Evolutionary conservation across 2,888 invertebrate species (phyloP).

Genomic region (Myathropa florea): DNA sequence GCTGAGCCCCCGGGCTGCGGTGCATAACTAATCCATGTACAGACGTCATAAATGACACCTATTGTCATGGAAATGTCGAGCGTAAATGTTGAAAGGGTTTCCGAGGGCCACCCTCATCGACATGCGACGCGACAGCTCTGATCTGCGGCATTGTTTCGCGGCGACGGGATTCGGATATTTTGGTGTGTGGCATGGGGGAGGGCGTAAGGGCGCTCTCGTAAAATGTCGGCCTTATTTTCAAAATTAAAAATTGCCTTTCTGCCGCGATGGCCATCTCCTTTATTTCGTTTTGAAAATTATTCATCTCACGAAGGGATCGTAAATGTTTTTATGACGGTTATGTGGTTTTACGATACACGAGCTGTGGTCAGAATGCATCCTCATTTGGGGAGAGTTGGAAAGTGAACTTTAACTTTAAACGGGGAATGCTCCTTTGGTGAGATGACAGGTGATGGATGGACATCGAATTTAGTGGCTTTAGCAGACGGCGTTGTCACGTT

Average conservation of each 20-base stretch:
- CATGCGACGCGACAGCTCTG: background rate
- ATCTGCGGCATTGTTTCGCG: background rate
- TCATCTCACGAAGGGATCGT: slow-evolving; percentile 14
- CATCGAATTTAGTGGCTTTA: background rate
- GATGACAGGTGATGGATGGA: background rate
- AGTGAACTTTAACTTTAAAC: background rate
- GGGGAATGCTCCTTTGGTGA: no score
- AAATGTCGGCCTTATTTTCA: background rate
- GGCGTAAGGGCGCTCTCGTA: background rate
- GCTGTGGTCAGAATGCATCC: background rate
- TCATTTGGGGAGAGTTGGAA: background rate
- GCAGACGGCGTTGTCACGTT: background rate
- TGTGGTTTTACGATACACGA: background rate
- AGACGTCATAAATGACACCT: background rate
- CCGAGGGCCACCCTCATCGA: background rate
- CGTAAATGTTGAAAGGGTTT: background rate
- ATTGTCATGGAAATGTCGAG: background rate
- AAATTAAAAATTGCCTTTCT: background rate
- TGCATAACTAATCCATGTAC: background rate
- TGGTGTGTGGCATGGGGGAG: background rate
- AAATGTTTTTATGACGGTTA: background rate
- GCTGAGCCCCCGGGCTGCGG: background rate
- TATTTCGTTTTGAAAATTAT: background rate
- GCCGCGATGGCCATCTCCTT: background rate
- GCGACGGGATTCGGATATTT: no score